These are phyloP conservation scores for Tokudaia tokunoshimensis DNA, from an alignment of 2,797 vertebrate species.

Conservation along the genomic window DNA sequence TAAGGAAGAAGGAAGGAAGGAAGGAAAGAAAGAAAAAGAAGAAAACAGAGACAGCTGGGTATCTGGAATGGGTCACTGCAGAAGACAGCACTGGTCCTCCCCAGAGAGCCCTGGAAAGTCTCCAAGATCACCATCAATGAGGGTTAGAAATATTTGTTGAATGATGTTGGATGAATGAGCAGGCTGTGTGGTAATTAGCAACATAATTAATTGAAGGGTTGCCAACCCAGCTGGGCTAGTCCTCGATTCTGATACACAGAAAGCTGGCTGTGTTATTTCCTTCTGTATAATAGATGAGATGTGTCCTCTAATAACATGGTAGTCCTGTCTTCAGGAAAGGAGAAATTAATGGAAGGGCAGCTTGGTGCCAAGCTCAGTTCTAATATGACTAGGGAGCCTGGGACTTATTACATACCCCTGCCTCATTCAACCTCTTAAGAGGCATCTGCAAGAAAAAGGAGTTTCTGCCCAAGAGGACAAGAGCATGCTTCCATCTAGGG, in stretches of 20 bases:
- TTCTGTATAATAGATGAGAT: conserved; percentile 32
- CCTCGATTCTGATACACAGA: conserved; percentile 50
- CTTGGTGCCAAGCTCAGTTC: not conserved
- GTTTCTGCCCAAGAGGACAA: not conserved
- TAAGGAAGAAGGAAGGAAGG: not conserved
- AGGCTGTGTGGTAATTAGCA: conserved; percentile 78
- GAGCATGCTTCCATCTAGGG: too few relatives aligned
- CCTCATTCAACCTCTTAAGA: not conserved
- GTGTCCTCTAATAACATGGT: not conserved
- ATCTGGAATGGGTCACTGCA: conserved; percentile 68
- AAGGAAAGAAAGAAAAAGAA: not conserved
- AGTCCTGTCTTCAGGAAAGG: conserved; percentile 29
- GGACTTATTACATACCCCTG: not conserved
- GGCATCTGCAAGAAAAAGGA: not conserved
- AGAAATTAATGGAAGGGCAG: conserved; percentile 38
- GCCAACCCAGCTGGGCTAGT: conserved; percentile 71
- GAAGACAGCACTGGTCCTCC: conserved; percentile 64
- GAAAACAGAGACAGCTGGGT: conserved; percentile 67
- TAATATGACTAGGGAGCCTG: not conserved
- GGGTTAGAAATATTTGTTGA: conserved; percentile 76
- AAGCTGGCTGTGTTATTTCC: conserved; percentile 33
- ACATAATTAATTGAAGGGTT: conserved; percentile 78
- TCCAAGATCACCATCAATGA: conserved; percentile 77
- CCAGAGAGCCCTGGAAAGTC: conserved; percentile 67
- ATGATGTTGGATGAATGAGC: conserved; percentile 74